These are phyloP conservation scores for Mactra quadrangularis DNA, from an alignment of 1,140 invertebrate genomes.

Conservation along the genomic window DNA sequence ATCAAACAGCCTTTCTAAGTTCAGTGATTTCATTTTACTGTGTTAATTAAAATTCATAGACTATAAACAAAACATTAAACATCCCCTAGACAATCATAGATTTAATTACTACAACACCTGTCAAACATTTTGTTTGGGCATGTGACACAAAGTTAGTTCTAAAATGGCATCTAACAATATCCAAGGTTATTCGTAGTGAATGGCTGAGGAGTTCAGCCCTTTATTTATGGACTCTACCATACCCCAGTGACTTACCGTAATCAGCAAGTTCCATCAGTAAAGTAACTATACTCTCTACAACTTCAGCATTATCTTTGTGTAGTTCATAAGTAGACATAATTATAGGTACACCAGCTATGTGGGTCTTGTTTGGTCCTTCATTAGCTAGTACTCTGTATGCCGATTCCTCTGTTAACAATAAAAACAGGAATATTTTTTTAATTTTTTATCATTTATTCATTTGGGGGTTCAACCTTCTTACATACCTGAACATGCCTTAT, in stretches of 20 bases:
- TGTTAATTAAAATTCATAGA: too few relatives aligned
- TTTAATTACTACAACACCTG: too few relatives aligned
- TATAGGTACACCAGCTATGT: constrained; percentile 76
- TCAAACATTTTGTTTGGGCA: too few relatives aligned
- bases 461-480: not conserved
- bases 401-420: constrained; percentile 77
- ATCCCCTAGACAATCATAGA: too few relatives aligned
- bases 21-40: too few relatives aligned
- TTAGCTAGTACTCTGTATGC: constrained; percentile 79
- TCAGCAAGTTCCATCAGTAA: constrained; percentile 79
- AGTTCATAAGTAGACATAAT: constrained; percentile 78
- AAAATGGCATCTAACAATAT: too few relatives aligned
- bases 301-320: constrained; percentile 82
- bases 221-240: too few relatives aligned
- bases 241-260: constrained; percentile 81
- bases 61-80: too few relatives aligned
- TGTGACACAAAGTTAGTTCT: too few relatives aligned
- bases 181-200: too few relatives aligned
- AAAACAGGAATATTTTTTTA: not conserved
- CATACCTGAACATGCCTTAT: not conserved
- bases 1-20: too few relatives aligned
- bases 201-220: too few relatives aligned
- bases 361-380: constrained; percentile 67
- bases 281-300: constrained; percentile 80
- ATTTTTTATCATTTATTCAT: not conserved